These are phyloP conservation scores for Zootoca vivipara DNA, from an alignment of 2,113 vertebrate species.

Conservation along the genomic window DNA sequence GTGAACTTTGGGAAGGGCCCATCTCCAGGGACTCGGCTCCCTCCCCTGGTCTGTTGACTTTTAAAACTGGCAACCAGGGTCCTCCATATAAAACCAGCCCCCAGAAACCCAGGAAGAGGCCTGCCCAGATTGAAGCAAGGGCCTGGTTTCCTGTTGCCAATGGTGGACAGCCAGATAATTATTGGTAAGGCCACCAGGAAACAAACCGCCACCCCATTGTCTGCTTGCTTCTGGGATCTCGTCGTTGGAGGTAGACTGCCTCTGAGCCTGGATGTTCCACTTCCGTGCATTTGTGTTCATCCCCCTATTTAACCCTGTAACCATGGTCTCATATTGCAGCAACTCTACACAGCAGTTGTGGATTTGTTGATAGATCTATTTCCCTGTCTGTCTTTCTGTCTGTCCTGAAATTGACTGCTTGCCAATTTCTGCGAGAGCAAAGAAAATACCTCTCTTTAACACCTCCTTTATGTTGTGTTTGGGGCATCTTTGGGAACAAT, in stretches of 20 bases:
- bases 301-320: neutral
- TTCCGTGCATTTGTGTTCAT: neutral
- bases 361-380: too few relatives aligned
- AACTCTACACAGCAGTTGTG: too few relatives aligned
- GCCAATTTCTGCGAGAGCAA: neutral
- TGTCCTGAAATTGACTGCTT: neutral
- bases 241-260: neutral
- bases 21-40: too few relatives aligned
- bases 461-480: neutral
- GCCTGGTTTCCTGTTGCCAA: neutral
- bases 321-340: too few relatives aligned
- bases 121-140: neutral
- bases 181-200: too few relatives aligned
- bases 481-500: neutral
- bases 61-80: neutral
- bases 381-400: too few relatives aligned
- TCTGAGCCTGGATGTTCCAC: neutral
- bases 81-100: too few relatives aligned
- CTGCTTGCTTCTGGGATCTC: neutral
- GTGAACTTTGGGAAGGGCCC: too few relatives aligned
- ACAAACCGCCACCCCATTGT: too few relatives aligned
- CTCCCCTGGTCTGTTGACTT: too few relatives aligned
- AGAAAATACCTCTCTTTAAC: too few relatives aligned
- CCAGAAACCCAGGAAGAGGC: too few relatives aligned
- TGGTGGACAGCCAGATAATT: neutral